Evolutionary conservation across 2,113 vertebrate species (phyloP).

Genomic region (Cyanoramphus novaezelandiae): DNA sequence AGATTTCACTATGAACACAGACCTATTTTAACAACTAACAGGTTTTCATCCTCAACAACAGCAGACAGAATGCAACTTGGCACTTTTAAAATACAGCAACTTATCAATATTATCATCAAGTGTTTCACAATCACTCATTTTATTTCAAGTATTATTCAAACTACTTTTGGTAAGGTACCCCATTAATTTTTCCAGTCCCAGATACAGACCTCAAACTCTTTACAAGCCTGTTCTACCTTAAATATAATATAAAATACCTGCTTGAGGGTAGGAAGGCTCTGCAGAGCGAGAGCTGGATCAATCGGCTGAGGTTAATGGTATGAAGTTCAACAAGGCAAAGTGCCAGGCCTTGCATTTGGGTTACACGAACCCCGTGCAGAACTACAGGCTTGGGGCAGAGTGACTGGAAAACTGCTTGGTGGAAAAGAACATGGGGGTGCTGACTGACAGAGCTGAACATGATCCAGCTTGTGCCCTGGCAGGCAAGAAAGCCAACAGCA

Average conservation of each 20-base stretch:
- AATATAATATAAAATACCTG: not conserved
- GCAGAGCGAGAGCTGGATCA: not conserved
- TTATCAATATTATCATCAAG: accelerated
- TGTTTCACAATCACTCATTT: not conserved
- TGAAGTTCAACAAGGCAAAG: not conserved
- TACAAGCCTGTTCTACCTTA: not conserved
- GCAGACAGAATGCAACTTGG: not conserved
- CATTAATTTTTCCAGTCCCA: not conserved
- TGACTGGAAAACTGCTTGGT: not conserved
- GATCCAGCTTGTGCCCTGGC: not conserved
- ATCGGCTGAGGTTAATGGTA: accelerated
- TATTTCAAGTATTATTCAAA: not conserved
- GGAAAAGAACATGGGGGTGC: not conserved
- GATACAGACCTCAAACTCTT: not conserved
- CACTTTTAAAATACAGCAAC: not conserved
- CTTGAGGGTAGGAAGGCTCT: not conserved
- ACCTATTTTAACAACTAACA: not conserved
- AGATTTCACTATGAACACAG: not conserved
- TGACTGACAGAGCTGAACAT: not conserved
- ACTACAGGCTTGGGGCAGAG: not conserved
- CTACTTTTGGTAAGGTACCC: not conserved
- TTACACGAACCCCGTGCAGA: accelerated
- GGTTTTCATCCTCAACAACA: not conserved
- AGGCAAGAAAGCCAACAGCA: not conserved
- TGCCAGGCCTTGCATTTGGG: accelerated